These are phyloP conservation scores for Pheosia tremula DNA, from an alignment of 2,888 invertebrate genomes.

Conservation along the genomic window DNA sequence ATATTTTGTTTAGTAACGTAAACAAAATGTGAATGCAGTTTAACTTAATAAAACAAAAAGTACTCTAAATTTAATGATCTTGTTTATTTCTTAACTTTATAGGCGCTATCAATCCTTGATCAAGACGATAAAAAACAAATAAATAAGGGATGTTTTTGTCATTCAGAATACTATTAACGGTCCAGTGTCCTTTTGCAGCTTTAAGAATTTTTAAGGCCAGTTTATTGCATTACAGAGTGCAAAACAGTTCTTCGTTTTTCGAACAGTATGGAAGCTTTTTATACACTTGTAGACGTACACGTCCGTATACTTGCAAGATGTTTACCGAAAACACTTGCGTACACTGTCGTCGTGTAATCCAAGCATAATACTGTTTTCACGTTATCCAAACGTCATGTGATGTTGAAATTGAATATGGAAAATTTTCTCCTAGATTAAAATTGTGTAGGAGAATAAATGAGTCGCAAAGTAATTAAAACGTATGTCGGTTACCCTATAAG, in stretches of 20 bases:
- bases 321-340: no score
- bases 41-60: neutral
- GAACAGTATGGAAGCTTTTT: no score
- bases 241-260: neutral
- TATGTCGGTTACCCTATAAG: neutral
- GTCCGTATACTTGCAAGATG: no score
- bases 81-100: constrained; percentile 25
- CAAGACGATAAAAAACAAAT: constrained; percentile 14
- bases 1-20: no score
- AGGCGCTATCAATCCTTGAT: constrained; percentile 14
- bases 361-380: no score
- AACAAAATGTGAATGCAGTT: neutral
- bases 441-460: neutral
- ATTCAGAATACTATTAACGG: constrained; percentile 7
- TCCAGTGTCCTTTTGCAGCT: constrained; percentile 24
- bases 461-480: neutral
- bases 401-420: no score
- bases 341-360: no score
- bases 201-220: constrained; percentile 25
- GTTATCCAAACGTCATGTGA: no score
- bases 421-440: no score
- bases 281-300: no score
- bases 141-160: constrained; percentile 18
- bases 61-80: constrained; percentile 12
- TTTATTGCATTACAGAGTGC: constrained; percentile 14